Evolutionary conservation across 2,797 vertebrate genomes (phyloP), one percentile per base, ranked within the genome.

Genomic region (Sebastiscus tertius): DNA sequence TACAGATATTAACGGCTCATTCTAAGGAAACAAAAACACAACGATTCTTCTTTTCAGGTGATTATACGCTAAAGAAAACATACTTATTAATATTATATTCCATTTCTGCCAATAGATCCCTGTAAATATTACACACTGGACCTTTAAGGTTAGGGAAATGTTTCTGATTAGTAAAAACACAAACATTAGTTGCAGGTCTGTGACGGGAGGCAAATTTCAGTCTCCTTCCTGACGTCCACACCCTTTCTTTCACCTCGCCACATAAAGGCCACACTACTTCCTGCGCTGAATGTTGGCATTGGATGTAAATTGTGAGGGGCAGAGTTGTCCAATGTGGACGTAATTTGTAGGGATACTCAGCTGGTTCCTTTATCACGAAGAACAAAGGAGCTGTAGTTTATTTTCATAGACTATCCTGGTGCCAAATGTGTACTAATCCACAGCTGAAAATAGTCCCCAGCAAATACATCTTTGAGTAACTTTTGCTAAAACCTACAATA

Each of bases 401-500:
- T 49, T 65, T 52, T 22, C 26, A 62, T 7, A 24, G 1, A 55
- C 0, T 4, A 6, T 26, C 16, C 4, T 58, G 11, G 18, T 54
- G 22, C 24, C 20, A 58, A 59, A 34, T 65, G 27, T 49, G 9
- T 60, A 52, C 67, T 36, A 46, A 46, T 61, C 36, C 58, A 49
- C 8, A 0, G 8, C 61, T 58, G 34, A 56, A 75, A 56, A 75
- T 39, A 26, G 18, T 16, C 22, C 18, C 34, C 39, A 42, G 16
- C 42, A 46, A 46, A 46, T 46, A 46, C 42, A 46, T 8, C 0
- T 27, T 24, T 58, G 27, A 79, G 55, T 59, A 26, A 56, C 59
- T 10, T 74, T 67, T 77, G 9, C 27, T 56, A 14, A 78, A 84
- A 76, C 13, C 71, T 81, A 72, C 60, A 72, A 62, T 62, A 16